These are phyloP conservation scores for Lindbergichthys nudifrons DNA, from an alignment of 2,797 vertebrate species.

Conservation along the genomic window DNA sequence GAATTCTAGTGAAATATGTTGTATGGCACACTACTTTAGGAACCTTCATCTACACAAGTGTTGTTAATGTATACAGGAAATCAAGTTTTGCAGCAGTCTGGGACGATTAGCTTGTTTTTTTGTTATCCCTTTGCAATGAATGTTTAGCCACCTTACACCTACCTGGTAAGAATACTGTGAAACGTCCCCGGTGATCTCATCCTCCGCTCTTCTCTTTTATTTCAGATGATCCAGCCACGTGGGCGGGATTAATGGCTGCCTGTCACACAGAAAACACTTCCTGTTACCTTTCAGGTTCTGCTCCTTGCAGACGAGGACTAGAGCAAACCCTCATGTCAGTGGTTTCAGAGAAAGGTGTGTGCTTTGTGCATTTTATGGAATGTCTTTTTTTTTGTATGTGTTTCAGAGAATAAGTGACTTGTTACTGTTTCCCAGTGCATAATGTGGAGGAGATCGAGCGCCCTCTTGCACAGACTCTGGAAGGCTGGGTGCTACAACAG, in stretches of 20 bases:
- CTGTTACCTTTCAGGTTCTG: slow-evolving; percentile 82
- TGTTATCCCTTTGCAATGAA: neutral
- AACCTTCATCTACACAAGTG: neutral
- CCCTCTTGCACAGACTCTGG: slow-evolving; percentile 84
- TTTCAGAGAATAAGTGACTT: neutral
- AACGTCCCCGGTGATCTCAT: neutral
- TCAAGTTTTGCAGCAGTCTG: neutral
- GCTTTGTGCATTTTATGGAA: neutral
- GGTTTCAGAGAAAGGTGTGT: slow-evolving; percentile 90
- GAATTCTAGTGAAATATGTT: neutral
- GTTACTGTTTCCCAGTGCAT: slow-evolving; percentile 81
- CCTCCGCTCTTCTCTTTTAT: slow-evolving; percentile 13
- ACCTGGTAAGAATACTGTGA: neutral
- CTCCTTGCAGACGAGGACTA: slow-evolving; percentile 80
- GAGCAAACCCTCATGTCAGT: slow-evolving; percentile 86
- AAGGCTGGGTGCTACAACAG: slow-evolving; percentile 93
- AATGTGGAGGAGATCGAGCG: slow-evolving; percentile 78
- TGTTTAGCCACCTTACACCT: neutral
- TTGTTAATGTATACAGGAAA: neutral
- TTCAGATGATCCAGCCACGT: slow-evolving; percentile 92
- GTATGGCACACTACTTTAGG: neutral
- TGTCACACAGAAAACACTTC: slow-evolving; percentile 91
- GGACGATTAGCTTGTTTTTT: neutral
- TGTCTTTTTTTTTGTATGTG: neutral
- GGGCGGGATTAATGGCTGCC: slow-evolving; percentile 95